phyloP scores from a whole-genome alignment of 1,140 invertebrate species.

The Cyclina sinensis region DNA sequence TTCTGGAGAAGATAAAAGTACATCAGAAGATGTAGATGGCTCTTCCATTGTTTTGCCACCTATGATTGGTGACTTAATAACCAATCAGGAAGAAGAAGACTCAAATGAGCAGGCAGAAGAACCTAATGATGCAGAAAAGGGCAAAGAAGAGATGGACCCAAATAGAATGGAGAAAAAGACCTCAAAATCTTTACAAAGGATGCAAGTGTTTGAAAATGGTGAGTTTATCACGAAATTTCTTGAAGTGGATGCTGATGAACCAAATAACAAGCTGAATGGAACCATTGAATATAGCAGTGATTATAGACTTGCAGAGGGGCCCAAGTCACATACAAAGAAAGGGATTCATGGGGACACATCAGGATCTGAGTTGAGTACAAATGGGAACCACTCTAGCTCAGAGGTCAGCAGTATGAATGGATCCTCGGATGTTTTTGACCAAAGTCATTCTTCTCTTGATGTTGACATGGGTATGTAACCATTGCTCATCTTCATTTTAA shows the following conservation, averaged over 20 bases:
- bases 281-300: constrained; percentile 76
- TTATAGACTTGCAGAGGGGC: constrained; percentile 74
- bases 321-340: not conserved
- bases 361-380: constrained; percentile 46
- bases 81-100: constrained; percentile 56
- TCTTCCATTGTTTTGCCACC: not conserved
- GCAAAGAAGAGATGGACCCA: not conserved
- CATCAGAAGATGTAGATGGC: not conserved
- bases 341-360: constrained; percentile 15
- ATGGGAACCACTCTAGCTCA: constrained; percentile 51
- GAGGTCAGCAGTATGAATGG: constrained; percentile 25
- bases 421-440: constrained; percentile 13
- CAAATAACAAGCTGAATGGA: constrained; percentile 68
- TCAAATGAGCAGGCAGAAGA: constrained; percentile 42
- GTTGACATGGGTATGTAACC: constrained; percentile 12
- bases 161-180: constrained; percentile 8
- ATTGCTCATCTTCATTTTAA: too few relatives aligned
- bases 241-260: constrained; percentile 71
- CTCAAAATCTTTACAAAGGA: constrained; percentile 67
- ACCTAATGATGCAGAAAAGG: constrained; percentile 6
- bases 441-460: constrained; percentile 24
- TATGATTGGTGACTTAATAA: constrained; percentile 51
- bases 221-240: constrained; percentile 69
- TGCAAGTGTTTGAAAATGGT: constrained; percentile 74
- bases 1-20: not conserved